Evolutionary conservation across 2,888 invertebrate genomes (phyloP), one percentile per base, ranked within the genome.

Genomic region (Heteromyza rotundicornis): DNA sequence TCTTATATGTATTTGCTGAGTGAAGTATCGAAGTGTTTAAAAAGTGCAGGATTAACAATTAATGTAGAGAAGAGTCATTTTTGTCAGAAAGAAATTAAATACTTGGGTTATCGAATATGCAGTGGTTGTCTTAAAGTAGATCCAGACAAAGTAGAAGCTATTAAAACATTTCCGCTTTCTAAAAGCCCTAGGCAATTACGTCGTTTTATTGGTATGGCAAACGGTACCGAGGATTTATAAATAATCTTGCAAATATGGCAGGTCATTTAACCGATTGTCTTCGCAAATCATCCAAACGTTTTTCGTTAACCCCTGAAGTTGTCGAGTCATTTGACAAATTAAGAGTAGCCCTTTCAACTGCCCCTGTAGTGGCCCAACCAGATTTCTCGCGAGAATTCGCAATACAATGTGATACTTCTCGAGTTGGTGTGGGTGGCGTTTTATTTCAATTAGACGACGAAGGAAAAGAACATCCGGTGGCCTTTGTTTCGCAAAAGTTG

Each of bases 401-500:
- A 2, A 54, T 62, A 14, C 53, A 62, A 24, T 62, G 62, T 17
- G 49, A 62, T 50, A 54, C 62, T 1, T 59, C 54, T 1, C 47
- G 12, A 2, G 7, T 51, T 3, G 58, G 58, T 8, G 52, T 58
- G 17, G 58, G 58, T 32, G 50, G 58, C 16, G 58, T 58, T 2
- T 20, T 58, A 7, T 27, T 14, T 23, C 55, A 60, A 32, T 8
- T 55, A 24, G 55, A 60, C 16, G 47, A 54, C 10, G 32, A 60
- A 12, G 55, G 22, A 2, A 32, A 40, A 5, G 54, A 57, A 32
- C 47, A 53, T 10, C 57, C 57, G 1, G 53, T 60, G 12, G 56
- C 57, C 5, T 60, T 56, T 20, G 56, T 60, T 16, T 65, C 63
- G 1, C 59, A 62, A 16, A 65, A 65, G 17, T 8, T 49, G 3